A percentile compares a stretch with the other conserved stretches of the same genome.
Evolutionary conservation across 2,113 vertebrate genomes (phyloP).

Genomic region (Quiscalus mexicanus): DNA sequence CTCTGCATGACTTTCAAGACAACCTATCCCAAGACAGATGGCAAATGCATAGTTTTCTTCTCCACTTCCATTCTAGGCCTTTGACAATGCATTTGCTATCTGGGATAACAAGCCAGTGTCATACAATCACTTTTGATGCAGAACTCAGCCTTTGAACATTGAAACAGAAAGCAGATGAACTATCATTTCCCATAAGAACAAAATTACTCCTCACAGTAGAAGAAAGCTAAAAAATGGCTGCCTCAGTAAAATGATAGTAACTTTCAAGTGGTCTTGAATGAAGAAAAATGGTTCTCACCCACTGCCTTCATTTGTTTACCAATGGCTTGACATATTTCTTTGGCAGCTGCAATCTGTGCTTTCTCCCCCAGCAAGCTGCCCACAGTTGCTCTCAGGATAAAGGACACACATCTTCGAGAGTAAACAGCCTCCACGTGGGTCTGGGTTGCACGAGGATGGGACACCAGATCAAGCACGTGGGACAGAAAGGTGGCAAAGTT

Average conservation of each 20-base stretch:
- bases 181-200: background rate
- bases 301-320: slow-evolving; percentile 98
- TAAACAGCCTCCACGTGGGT: slow-evolving; percentile 98
- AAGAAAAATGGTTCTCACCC: slow-evolving; percentile 81
- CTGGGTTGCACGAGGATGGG: slow-evolving; percentile 95
- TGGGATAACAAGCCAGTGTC: background rate
- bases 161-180: background rate
- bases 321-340: slow-evolving; percentile 98
- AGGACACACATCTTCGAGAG: slow-evolving; percentile 96
- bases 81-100: background rate
- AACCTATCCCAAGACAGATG: background rate
- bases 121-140: background rate
- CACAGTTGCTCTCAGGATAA: slow-evolving; percentile 94
- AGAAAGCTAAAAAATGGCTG: background rate
- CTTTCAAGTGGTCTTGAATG: background rate
- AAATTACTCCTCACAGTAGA: background rate
- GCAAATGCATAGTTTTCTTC: background rate
- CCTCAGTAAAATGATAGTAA: background rate
- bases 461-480: slow-evolving; percentile 93
- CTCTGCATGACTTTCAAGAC: background rate
- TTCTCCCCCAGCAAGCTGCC: slow-evolving; percentile 95
- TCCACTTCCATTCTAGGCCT: background rate
- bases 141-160: background rate
- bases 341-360: slow-evolving; percentile 97
- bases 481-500: slow-evolving; percentile 95